Evolutionary conservation across 35 echinoderm and acorn worm genomes (phyloP), one percentile per base, ranked within the genome.

Genomic region (Hemicentrotus pulcherrimus): DNA sequence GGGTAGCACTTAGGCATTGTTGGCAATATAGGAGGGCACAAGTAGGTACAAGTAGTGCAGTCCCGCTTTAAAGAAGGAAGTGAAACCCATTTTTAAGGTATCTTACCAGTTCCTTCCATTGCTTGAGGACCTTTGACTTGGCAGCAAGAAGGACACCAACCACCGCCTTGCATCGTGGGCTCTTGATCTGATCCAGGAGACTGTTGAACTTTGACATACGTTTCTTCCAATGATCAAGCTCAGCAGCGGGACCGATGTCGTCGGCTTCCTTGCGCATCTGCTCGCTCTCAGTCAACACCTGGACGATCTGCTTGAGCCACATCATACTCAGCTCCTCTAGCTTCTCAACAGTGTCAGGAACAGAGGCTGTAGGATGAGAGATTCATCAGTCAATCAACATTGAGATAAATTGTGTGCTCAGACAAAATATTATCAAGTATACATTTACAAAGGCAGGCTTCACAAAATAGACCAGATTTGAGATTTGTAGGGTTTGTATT

Each of bases 201-300:
- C 98, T 99, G 96, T 99, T 99, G 93, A 99, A 99, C 94, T 99
- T 99, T 22, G 98, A 96, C 96, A 97, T 99, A 47, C 98, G 95
- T 58, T 98, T 97, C 96, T 99, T 99, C 98, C 98, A 99, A 86
- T 99, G 98, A 90, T 99, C 98, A 86, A 99, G 97, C 93, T 99
- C 98, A 45, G 98, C 98, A 48, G 98, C 94, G 14, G 98, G 98
- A 22, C 98, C 98, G 31, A 99, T 99, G 95, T 99, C 97, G 55
- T 99, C 98, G 16, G 98, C 98, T 52, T 99, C 98, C 70, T 99
- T 99, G 31, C 98, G 94, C 98, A 99, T 99, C 95, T 99, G 98
- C 93, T 99, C 98, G 31, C 98, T 99, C 97, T 99, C 95, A 5
- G 98, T 95, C 33, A 99, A 95, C n/a, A 99, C 98, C 65, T 99